Percentiles rank a stretch among this genome's conserved stretches.
phyloP scores from a whole-genome alignment of 2,797 vertebrate genomes.

The Onychomys leucogaster region DNA sequence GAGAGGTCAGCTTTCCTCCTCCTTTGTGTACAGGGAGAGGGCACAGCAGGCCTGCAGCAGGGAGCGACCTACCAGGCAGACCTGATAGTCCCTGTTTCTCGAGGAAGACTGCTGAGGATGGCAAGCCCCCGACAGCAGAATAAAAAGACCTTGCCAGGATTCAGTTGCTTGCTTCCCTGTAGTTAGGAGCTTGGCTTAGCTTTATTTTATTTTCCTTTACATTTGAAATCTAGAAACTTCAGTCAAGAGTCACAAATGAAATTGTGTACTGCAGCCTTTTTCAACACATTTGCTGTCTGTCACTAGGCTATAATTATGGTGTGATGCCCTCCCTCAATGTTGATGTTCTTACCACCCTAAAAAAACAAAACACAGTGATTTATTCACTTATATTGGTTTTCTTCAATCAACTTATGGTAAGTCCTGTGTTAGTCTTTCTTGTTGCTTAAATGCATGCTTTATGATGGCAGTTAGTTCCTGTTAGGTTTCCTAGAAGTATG shows the following conservation, averaged over 20 bases:
- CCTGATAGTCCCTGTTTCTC: slow-evolving; percentile 42
- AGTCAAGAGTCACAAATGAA: slow-evolving; percentile 72
- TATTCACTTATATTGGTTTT: slow-evolving; percentile 12
- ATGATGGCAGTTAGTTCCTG: not conserved
- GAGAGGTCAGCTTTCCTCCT: not conserved
- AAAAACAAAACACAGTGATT: not conserved
- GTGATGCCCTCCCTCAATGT: not conserved
- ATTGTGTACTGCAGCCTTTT: slow-evolving; percentile 7
- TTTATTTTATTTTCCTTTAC: slow-evolving; percentile 47
- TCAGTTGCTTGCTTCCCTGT: not conserved
- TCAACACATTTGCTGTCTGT: slow-evolving; percentile 8
- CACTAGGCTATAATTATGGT: slow-evolving; percentile 47
- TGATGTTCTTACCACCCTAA: slow-evolving; percentile 44
- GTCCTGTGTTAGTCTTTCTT: not conserved
- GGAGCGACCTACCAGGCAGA: not conserved
- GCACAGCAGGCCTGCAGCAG: not conserved
- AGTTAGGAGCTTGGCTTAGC: slow-evolving; percentile 68
- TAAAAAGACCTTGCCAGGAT: slow-evolving; percentile 47
- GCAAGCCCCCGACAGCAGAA: not conserved
- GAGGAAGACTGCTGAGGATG: not conserved
- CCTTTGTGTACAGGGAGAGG: not conserved
- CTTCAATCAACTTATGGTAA: slow-evolving; percentile 50
- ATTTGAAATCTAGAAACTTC: slow-evolving; percentile 74
- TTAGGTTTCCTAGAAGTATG: slow-evolving; percentile 12
- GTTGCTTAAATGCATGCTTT: slow-evolving; percentile 10